Evolutionary conservation across 2,113 vertebrate species (phyloP), one percentile per base, ranked within the genome.

Genomic region (Camelus dromedarius): DNA sequence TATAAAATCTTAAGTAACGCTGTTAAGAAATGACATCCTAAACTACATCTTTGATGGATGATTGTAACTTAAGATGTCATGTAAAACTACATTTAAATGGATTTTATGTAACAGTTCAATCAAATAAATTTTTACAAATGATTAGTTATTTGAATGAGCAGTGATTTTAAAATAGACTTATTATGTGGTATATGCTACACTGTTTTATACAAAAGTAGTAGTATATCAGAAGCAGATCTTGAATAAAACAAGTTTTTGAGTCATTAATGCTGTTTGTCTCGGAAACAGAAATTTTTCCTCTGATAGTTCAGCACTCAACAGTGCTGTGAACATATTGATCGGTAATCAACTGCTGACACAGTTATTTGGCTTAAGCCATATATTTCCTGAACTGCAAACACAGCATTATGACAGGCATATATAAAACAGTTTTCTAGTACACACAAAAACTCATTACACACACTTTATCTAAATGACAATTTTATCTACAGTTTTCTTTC

Each of bases 261-360:
- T 96, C 96, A 96, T 98, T 96, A 98, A 73, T 52, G 93, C 95
- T 97, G 86, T 97, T 96, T 98, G 50, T 97, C 70, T 98, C 76
- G 83, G 62, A 97, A 98, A 97, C 13, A 97, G 85, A 98, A 94
- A 90, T 91, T 69, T 96, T 98, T 96, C 28, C n/a, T 95, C 64
- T 98, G 38, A 42, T 98, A 98, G 98, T 98, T 98, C 96, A 98
- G 6, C n/a, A 97, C 89, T 98, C 97, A 97, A 98, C 97, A 98
- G 60, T 97, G 92, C 95, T 97, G 80, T 94, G 89, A 88, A 98
- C 98, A 97, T 98, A 98, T 98, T 98, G 98, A 99, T 98, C 98
- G 96, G 46, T 79, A 98, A 98, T 98, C 98, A 98, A 77, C 81
- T 98, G 98, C 98, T 98, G 98, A 98, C 97, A 98, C 79, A 91